Evolutionary conservation across 2,888 invertebrate species (phyloP).

Genomic region (Gortyna flavago): DNA sequence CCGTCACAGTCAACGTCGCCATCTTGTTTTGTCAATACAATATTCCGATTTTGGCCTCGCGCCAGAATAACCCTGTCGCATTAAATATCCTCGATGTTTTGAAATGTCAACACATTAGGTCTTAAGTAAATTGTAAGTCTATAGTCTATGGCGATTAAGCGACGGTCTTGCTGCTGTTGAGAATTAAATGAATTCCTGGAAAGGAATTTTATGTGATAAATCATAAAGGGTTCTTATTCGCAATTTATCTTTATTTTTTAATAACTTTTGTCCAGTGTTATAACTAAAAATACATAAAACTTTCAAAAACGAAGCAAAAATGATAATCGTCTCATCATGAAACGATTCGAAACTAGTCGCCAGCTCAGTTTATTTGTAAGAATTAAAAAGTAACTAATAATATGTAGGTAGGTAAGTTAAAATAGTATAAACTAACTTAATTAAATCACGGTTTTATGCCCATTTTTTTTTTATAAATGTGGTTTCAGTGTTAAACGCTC

Average conservation of each 20-base stretch:
- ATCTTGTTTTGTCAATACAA: too few species aligned
- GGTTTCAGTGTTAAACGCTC: neutral
- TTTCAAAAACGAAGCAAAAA: slow-evolving; percentile 14
- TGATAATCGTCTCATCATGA: neutral
- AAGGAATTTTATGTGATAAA: neutral
- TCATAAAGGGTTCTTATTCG: neutral
- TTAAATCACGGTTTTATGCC: neutral
- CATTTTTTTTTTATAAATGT: neutral
- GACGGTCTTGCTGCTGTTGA: neutral
- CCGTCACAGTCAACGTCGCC: neutral
- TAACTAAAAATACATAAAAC: slow-evolving; percentile 13
- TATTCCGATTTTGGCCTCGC: neutral
- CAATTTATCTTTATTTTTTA: slow-evolving; percentile 16
- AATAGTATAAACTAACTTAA: neutral
- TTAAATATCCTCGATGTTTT: neutral
- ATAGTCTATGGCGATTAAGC: neutral
- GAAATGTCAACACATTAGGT: neutral
- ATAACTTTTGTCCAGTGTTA: neutral
- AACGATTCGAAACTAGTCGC: neutral
- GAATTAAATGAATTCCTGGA: too few species aligned
- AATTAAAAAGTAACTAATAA: slow-evolving; percentile 3
- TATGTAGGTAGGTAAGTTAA: neutral
- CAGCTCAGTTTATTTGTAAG: slow-evolving; percentile 4
- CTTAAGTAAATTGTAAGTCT: neutral
- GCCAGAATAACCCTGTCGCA: neutral